Conservation (phyloP, 1,140 invertebrate genomes). For the Druon quercuslanigerum region DNA sequence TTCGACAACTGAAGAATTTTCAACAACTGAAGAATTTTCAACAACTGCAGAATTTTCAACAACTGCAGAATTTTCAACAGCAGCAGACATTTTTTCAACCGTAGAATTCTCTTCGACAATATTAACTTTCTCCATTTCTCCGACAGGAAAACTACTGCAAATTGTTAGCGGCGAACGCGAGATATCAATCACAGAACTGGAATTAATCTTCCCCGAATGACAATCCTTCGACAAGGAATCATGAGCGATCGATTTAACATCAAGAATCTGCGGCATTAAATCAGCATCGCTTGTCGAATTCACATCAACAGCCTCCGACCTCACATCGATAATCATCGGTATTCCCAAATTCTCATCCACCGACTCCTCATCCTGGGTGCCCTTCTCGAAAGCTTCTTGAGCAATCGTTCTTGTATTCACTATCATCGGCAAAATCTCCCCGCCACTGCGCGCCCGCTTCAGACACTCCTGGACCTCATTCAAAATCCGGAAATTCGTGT, state of each 20-base stretch:
- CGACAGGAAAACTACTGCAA: not conserved
- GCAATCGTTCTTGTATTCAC: conserved; percentile 61
- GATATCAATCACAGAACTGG: not conserved
- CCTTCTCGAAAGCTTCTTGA: conserved; percentile 57
- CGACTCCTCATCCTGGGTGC: conserved; percentile 31
- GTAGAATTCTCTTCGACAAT: not conserved
- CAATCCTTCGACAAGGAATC: not conserved
- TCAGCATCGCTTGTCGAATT: not conserved
- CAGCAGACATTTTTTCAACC: not conserved
- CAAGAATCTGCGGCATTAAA: conserved; percentile 47
- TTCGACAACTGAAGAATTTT: not conserved
- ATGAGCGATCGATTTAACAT: conserved; percentile 46
- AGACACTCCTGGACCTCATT: not conserved
- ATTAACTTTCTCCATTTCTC: conserved; percentile 29
- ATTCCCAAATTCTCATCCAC: not conserved
- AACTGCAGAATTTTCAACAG: not conserved
- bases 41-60: not conserved
- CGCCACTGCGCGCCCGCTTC: not conserved
- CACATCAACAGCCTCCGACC: conserved; percentile 29
- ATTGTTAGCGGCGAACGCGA: not conserved
- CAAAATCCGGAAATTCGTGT: not conserved
- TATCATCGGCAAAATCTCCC: conserved; percentile 57
- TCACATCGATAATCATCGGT: conserved; percentile 35
- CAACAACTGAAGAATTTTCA: not conserved
- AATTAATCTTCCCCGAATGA: not conserved